Evolutionary conservation across 2,113 vertebrate species (phyloP).

Genomic region (Copsychus sechellarum): DNA sequence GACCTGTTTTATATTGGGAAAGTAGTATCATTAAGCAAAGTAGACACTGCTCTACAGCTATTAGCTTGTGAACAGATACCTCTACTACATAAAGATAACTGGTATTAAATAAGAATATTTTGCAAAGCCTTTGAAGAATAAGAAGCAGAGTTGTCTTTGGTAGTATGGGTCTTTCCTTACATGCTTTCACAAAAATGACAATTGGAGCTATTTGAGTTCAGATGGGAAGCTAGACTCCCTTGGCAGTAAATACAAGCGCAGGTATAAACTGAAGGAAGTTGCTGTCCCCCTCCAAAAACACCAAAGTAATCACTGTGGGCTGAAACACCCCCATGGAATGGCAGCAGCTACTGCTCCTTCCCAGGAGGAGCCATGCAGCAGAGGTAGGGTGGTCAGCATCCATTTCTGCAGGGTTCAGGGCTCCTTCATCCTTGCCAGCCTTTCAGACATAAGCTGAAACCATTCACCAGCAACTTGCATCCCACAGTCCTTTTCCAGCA

Average conservation of each 20-base stretch:
- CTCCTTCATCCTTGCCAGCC: background rate
- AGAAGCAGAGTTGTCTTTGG: background rate
- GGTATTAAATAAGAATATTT: constrained; percentile 51
- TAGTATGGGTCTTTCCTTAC: background rate
- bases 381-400: background rate
- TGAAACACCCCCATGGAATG: background rate
- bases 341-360: background rate
- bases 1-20: constrained; percentile 52
- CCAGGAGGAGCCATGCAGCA: background rate
- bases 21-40: constrained; percentile 59
- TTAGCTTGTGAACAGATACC: constrained; percentile 62
- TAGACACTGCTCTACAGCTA: constrained; percentile 47
- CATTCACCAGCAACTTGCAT: background rate
- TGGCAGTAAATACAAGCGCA: background rate
- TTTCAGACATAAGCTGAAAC: constrained; percentile 10
- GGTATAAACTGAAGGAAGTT: background rate
- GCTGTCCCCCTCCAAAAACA: background rate
- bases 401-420: background rate
- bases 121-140: constrained; percentile 23
- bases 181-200: background rate
- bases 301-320: background rate
- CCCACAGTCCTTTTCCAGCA: background rate
- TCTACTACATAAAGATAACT: constrained; percentile 53
- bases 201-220: constrained; percentile 24
- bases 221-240: background rate